Conservation (phyloP, 2,888 invertebrate species). For the Hirtodrosophila cameraria region DNA sequence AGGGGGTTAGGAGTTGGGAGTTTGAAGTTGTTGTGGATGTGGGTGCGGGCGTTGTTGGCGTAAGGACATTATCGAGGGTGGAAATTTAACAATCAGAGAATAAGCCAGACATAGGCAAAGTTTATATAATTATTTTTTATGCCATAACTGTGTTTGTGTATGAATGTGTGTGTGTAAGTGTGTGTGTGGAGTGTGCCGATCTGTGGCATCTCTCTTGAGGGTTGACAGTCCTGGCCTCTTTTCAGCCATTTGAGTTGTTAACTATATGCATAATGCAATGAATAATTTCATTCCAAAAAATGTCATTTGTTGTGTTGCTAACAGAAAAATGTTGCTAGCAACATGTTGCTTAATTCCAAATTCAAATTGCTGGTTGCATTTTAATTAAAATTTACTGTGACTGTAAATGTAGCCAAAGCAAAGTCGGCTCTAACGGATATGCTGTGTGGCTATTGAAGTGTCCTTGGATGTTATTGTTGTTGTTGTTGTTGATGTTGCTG, state of each 20-base stretch:
- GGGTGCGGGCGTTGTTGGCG: conserved; percentile 47
- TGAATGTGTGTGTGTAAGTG: conserved; percentile 8
- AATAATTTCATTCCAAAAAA: conserved; percentile 63
- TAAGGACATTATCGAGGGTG: conserved; percentile 69
- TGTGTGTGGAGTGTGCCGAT: conserved; percentile 24
- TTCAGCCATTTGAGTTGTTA: conserved; percentile 48
- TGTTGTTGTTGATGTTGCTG: no score
- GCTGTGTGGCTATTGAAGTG: conserved; percentile 73
- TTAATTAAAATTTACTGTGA: conserved; percentile 59
- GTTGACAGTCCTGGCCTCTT: conserved; percentile 25
- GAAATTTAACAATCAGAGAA: conserved; percentile 65
- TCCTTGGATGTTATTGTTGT: conserved; percentile 52
- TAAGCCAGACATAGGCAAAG: conserved; percentile 66
- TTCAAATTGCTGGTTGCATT: conserved; percentile 51
- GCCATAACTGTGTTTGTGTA: conserved; percentile 52
- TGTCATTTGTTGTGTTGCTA: conserved; percentile 28
- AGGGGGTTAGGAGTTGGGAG: not conserved
- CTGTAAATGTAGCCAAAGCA: conserved; percentile 48
- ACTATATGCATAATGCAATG: conserved; percentile 63
- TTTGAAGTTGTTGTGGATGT: no score
- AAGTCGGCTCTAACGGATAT: conserved; percentile 54
- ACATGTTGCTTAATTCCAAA: conserved; percentile 41
- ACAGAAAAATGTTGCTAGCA: conserved; percentile 40
- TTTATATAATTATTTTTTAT: conserved; percentile 79
- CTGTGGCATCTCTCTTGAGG: conserved; percentile 40